phyloP scores from a whole-genome alignment of 1,140 invertebrate genomes.

The Helicoverpa armigera region DNA sequence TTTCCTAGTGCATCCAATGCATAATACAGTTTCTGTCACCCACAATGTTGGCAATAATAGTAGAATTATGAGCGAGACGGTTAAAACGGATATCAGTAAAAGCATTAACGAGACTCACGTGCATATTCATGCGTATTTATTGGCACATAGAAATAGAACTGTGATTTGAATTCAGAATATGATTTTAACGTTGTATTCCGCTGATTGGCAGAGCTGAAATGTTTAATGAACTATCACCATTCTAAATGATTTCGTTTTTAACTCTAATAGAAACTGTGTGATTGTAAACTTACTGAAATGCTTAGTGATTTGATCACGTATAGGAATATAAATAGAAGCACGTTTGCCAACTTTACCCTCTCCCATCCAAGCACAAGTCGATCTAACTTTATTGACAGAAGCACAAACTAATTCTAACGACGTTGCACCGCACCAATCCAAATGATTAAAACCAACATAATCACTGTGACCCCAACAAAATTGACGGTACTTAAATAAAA shows the following conservation, averaged over 20 bases:
- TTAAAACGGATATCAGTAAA: neutral
- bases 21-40: neutral
- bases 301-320: too few species aligned
- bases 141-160: neutral
- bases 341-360: too few species aligned
- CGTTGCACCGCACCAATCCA: neutral
- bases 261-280: neutral
- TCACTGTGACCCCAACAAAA: neutral
- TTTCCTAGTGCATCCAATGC: neutral
- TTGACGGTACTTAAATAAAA: slow-evolving; percentile 24
- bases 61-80: too few species aligned
- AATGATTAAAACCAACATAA: neutral
- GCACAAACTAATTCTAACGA: neutral
- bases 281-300: neutral
- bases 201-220: slow-evolving; percentile 8
- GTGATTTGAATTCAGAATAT: neutral
- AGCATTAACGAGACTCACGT: neutral
- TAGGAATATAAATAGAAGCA: neutral
- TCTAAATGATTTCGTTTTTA: neutral
- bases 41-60: neutral
- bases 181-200: neutral
- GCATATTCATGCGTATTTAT: too few species aligned
- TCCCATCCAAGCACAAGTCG: too few species aligned
- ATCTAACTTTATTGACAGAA: neutral
- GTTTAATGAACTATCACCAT: slow-evolving; percentile 17